Evolutionary conservation across 2,797 vertebrate genomes (phyloP).

Genomic region (Oceanodroma leucorhoa): DNA sequence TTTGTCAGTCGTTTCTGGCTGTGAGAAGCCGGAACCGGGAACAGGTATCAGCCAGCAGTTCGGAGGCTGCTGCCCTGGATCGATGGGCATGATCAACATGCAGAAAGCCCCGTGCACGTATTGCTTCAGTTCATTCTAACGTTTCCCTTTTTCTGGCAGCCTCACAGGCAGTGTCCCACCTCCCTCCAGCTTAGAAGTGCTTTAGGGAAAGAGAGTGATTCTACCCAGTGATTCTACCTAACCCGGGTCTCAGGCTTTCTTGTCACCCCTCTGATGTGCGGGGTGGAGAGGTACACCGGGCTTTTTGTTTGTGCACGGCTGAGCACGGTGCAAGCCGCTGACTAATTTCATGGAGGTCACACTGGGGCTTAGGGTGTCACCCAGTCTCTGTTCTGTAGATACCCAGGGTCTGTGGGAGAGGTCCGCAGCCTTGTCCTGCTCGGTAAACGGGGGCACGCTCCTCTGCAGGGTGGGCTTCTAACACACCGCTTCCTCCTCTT

Average conservation of each 20-base stretch:
- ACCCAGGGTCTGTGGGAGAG: not conserved
- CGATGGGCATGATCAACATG: fast-evolving
- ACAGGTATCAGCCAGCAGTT: not conserved
- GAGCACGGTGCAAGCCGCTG: fast-evolving
- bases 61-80: not conserved
- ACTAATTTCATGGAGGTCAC: not conserved
- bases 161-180: not conserved
- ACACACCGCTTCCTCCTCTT: not conserved
- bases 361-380: not conserved
- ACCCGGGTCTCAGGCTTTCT: not conserved
- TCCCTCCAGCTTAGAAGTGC: not conserved
- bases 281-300: too few species aligned
- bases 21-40: not conserved
- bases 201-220: not conserved
- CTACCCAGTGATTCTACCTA: too few species aligned
- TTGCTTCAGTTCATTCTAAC: not conserved
- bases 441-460: fast-evolving
- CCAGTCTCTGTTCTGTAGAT: not conserved
- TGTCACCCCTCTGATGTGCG: not conserved
- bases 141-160: not conserved
- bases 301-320: not conserved
- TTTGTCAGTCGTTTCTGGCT: not conserved
- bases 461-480: not conserved
- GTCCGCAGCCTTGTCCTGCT: not conserved
- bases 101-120: fast-evolving